These are phyloP conservation scores for Acipenser oxyrinchus DNA, from an alignment of 2,797 vertebrate genomes.

Conservation along the genomic window DNA sequence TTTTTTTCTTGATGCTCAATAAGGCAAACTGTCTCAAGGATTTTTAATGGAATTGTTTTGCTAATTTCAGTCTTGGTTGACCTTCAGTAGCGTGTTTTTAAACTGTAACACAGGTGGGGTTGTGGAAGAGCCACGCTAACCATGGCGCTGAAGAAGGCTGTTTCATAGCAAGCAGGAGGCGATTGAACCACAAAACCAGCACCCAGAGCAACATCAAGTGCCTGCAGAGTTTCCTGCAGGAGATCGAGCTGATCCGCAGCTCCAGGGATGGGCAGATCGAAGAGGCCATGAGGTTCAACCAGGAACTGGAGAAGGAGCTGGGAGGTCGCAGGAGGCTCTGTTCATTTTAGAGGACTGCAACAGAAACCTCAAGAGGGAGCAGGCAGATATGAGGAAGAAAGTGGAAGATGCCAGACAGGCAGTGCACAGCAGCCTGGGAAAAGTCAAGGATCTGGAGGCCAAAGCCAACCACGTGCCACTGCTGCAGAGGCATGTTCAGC, in stretches of 20 bases:
- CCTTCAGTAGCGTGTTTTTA: background rate
- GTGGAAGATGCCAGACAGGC: conserved; percentile 76
- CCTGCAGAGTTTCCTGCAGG: conserved; percentile 63
- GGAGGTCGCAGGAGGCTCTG: conserved; percentile 59
- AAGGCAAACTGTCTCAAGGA: too few relatives aligned
- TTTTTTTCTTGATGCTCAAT: too few relatives aligned
- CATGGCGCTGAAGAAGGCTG: conserved; percentile 60
- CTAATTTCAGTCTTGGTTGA: conserved; percentile 12
- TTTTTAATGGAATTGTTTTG: too few relatives aligned
- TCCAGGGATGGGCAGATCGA: conserved; percentile 65
- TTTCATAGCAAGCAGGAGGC: conserved; percentile 40
- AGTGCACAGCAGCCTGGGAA: conserved; percentile 67
- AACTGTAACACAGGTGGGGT: conserved; percentile 65
- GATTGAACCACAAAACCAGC: conserved; percentile 20
- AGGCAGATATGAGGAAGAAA: conserved; percentile 72
- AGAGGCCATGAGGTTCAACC: conserved; percentile 62
- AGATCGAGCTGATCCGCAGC: conserved; percentile 62
- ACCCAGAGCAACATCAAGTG: conserved; percentile 36
- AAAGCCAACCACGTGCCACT: conserved; percentile 65
- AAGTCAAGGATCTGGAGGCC: conserved; percentile 81
- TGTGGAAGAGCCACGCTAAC: conserved; percentile 76
- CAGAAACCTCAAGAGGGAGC: conserved; percentile 64
- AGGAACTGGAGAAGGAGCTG: conserved; percentile 73
- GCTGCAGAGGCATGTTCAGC: conserved; percentile 62
- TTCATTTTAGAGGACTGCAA: conserved; percentile 68